A percentile compares a stretch with the other conserved stretches of the same genome.
phyloP scores from a whole-genome alignment of 2,888 invertebrate species.

The Cetonia aurata region DNA sequence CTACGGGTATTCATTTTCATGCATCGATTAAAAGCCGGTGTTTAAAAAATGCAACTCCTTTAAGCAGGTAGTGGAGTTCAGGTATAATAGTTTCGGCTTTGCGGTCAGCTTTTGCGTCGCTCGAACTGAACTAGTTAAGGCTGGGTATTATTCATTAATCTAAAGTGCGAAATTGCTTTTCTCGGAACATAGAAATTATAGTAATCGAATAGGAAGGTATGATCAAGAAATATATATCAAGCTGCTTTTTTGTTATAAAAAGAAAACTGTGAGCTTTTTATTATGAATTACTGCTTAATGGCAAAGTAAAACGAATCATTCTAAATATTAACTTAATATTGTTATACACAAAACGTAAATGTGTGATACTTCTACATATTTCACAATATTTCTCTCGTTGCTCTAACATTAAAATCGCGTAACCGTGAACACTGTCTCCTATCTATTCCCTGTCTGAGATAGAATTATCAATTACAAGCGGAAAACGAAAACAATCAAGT shows the following conservation, averaged over 20 bases:
- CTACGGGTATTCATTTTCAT: conserved; percentile 15
- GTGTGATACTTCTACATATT: neutral
- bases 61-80: conserved; percentile 5
- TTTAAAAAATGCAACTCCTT: conserved; percentile 5
- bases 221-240: too few species aligned
- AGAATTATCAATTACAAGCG: conserved; percentile 19
- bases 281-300: too few species aligned
- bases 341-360: neutral
- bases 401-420: neutral
- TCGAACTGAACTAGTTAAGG: conserved; percentile 1
- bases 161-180: conserved; percentile 11
- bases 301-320: too few species aligned
- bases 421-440: neutral
- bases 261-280: too few species aligned
- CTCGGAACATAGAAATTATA: conserved; percentile 5
- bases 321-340: too few species aligned
- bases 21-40: conserved; percentile 5
- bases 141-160: conserved; percentile 11
- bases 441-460: conserved; percentile 1
- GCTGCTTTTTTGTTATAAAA: too few species aligned
- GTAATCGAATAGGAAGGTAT: too few species aligned
- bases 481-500: conserved; percentile 14
- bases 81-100: conserved; percentile 21
- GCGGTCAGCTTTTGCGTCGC: neutral
- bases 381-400: conserved; percentile 7